Evolutionary conservation across 2,888 invertebrate genomes (phyloP).

Genomic region (Spilarctia lutea): DNA sequence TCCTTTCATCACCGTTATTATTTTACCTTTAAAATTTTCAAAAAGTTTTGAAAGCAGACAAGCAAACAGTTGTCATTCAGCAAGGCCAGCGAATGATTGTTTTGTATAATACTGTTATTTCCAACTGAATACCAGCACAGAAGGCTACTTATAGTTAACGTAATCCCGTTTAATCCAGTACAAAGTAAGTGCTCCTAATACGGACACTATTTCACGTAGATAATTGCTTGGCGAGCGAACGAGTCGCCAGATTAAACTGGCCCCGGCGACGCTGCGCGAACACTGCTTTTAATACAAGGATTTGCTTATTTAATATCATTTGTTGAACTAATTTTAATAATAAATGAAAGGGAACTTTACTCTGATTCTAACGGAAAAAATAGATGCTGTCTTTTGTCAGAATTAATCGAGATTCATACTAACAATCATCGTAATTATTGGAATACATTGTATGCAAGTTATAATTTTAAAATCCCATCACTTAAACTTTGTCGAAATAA

Average conservation of each 20-base stretch:
- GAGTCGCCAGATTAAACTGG: conserved; percentile 66
- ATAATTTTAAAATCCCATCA: too few relatives aligned
- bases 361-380: conserved; percentile 14
- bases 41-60: background rate
- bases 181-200: conserved; percentile 81
- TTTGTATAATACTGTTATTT: conserved; percentile 60
- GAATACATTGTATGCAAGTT: background rate
- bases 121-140: conserved; percentile 61
- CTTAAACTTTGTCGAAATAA: background rate
- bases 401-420: conserved; percentile 6
- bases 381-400: conserved; percentile 8
- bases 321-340: conserved; percentile 43
- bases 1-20: too few relatives aligned
- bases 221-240: conserved; percentile 79
- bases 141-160: conserved; percentile 74
- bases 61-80: conserved; percentile 11
- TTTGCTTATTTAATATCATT: conserved; percentile 50
- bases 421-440: background rate
- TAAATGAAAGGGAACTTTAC: conserved; percentile 30
- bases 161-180: conserved; percentile 78
- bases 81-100: conserved; percentile 44
- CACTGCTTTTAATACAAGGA: conserved; percentile 59
- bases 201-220: conserved; percentile 81
- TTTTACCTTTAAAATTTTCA: background rate
- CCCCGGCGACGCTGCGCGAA: conserved; percentile 60